A percentile compares a stretch with the other conserved stretches of the same genome.
These are phyloP conservation scores for Catharus ustulatus DNA, from an alignment of 2,797 vertebrate genomes.

Conservation along the genomic window DNA sequence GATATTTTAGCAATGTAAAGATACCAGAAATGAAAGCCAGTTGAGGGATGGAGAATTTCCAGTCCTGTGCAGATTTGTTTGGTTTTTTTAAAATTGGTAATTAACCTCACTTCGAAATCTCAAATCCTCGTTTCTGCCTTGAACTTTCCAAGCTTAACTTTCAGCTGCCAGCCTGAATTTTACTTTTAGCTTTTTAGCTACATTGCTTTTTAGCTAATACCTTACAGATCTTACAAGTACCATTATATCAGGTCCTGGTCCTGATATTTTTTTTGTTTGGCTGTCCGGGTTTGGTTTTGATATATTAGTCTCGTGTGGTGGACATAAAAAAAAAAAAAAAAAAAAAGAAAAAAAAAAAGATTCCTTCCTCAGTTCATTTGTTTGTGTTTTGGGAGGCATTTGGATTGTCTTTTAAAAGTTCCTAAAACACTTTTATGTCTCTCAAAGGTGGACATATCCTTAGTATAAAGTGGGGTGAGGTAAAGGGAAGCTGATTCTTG, in stretches of 20 bases:
- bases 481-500: background rate
- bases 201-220: background rate
- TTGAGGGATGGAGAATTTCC: background rate
- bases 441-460: background rate
- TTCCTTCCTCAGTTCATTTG: background rate
- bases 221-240: background rate
- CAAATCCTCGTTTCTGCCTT: background rate
- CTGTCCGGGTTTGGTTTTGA: background rate
- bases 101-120: background rate
- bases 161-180: background rate
- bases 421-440: background rate
- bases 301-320: background rate
- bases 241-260: rapidly evolving
- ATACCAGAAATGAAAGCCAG: background rate
- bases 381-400: background rate
- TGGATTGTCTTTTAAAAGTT: background rate
- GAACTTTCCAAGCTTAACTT: background rate
- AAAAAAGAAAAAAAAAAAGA: no score
- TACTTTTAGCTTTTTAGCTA: no score
- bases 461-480: background rate
- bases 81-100: background rate
- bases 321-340: background rate
- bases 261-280: background rate
- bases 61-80: background rate
- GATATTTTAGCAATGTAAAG: background rate